A percentile compares a stretch with the other conserved stretches of the same genome.
These are phyloP conservation scores for Leptinotarsa haldemani DNA, from an alignment of 2,888 invertebrate species.

Conservation along the genomic window DNA sequence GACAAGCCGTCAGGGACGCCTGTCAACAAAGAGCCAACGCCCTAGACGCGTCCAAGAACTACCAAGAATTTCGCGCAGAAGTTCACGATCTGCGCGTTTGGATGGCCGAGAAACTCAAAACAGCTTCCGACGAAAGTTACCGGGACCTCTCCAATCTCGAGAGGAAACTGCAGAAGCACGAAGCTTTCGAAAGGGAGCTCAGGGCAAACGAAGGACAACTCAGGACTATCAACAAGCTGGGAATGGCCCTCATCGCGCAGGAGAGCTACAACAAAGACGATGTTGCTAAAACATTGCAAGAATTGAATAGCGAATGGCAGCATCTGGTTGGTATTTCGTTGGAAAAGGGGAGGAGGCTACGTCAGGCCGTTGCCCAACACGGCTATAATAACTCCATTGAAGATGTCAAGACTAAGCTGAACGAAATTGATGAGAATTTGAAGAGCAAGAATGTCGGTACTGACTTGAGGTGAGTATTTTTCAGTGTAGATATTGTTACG, in stretches of 20 bases:
- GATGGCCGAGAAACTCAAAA: slow-evolving; percentile 92
- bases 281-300: slow-evolving; percentile 75
- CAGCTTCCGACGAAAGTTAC: slow-evolving; percentile 93
- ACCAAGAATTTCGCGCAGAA: slow-evolving; percentile 93
- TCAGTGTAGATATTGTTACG: not conserved
- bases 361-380: slow-evolving; percentile 91
- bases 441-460: slow-evolving; percentile 86
- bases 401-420: slow-evolving; percentile 87
- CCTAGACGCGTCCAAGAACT: slow-evolving; percentile 86
- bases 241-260: slow-evolving; percentile 78
- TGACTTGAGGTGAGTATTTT: slow-evolving; percentile 76
- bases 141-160: slow-evolving; percentile 90
- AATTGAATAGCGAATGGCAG: slow-evolving; percentile 83
- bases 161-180: slow-evolving; percentile 93
- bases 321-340: slow-evolving; percentile 76
- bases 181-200: slow-evolving; percentile 95
- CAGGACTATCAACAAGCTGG: slow-evolving; percentile 85
- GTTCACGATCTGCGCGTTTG: slow-evolving; percentile 90
- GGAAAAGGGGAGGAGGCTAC: slow-evolving; percentile 77
- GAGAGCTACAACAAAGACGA: slow-evolving; percentile 79
- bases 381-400: slow-evolving; percentile 84
- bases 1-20: slow-evolving; percentile 80
- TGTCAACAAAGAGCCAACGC: slow-evolving; percentile 80
- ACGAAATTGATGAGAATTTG: slow-evolving; percentile 84
- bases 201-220: slow-evolving; percentile 94